Evolutionary conservation across 2,888 invertebrate genomes (phyloP), one percentile per base, ranked within the genome.

Genomic region (Eristalinus sepulchralis): DNA sequence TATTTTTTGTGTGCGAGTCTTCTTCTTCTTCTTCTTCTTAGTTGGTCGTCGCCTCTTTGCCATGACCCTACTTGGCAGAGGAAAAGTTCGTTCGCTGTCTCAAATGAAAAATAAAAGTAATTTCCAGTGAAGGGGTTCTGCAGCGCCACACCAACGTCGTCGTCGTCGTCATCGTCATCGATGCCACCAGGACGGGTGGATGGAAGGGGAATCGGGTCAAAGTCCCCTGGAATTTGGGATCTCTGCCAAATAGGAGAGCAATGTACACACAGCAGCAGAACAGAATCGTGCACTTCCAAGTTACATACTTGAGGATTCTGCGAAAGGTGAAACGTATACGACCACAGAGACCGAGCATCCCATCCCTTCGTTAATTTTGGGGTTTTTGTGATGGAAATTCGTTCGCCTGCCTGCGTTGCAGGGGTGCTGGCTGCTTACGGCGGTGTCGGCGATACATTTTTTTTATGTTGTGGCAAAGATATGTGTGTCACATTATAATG

Each of bases 181-280:
- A 47, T 47, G 47, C 47, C 47, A 8, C 8, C 47, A 47, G 47
- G 47, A 17, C 47, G 8, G 22, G 17, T 39, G 47, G 22, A 64
- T 20, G 33, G 17, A 22, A 24, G 55, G 24, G 57, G 27, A 86
- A 83, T 55, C 83, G 75, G 86, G 86, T 86, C 86, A 86, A 86
- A 86, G 86, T 83, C 86, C 85, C 75, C 57, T 86, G 83, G 78
- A 79, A 83, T 67, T 70, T 75, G 77, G 55, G 55, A 86, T 79
- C 73, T n/a, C 66, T 83, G 78, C 86, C 82, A 78, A 83, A 70
- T 75, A 63, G 78, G 77, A 70, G 76, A 68, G 64, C 27, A 66
- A 62, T 31, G 36, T 63, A 77, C 39, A 73, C 68, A 82, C 62
- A 70, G 68, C 27, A 5, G 27, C 27, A 27, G 5, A 27, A 27